Evolutionary conservation across 2,113 vertebrate genomes (phyloP).

Genomic region (Chionis minor): DNA sequence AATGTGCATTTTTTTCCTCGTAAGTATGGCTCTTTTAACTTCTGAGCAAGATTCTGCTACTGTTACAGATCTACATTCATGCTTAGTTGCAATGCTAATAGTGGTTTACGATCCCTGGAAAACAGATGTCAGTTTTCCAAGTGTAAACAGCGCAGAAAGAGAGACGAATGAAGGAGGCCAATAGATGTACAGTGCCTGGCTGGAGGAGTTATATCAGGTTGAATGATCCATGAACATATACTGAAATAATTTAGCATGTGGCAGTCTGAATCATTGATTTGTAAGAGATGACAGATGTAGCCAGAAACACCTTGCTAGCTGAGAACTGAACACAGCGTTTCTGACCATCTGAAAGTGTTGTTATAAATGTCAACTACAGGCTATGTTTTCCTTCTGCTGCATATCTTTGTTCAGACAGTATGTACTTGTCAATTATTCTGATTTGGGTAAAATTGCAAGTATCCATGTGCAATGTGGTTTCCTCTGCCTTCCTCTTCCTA

Average conservation of each 20-base stretch:
- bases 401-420: background rate
- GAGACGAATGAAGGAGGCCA: background rate
- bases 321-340: background rate
- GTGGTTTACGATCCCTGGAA: background rate
- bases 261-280: conserved; percentile 23
- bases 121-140: background rate
- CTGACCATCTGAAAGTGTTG: conserved; percentile 1
- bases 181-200: background rate
- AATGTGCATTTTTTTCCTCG: background rate
- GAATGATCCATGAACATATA: background rate
- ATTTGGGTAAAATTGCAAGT: background rate
- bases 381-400: background rate
- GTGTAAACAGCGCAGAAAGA: background rate
- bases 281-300: conserved; percentile 6
- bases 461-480: background rate
- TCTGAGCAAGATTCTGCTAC: background rate
- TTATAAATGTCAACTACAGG: background rate
- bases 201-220: conserved; percentile 7
- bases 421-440: background rate
- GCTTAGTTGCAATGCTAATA: background rate
- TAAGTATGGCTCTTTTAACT: background rate
- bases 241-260: background rate
- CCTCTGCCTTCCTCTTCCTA: background rate
- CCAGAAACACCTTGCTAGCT: conserved; percentile 24
- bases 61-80: background rate